Evolutionary conservation across 2,888 invertebrate species (phyloP).

Genomic region (Caenorhabditis drosophilae): DNA sequence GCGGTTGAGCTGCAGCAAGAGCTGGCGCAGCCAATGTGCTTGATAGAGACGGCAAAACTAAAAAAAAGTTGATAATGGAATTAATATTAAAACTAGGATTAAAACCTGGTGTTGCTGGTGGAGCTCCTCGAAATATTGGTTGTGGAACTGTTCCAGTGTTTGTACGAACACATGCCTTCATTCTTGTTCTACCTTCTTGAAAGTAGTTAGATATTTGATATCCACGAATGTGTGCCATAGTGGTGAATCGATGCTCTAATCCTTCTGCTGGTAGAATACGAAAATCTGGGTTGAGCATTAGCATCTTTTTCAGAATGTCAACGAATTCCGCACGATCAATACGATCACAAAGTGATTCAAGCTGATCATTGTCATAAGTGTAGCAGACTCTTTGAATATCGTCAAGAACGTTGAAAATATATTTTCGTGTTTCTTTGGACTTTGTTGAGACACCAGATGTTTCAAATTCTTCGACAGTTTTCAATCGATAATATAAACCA

Average conservation of each 20-base stretch:
- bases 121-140: constrained; percentile 25
- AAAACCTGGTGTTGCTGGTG: constrained; percentile 37
- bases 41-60: not conserved
- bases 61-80: too few relatives aligned
- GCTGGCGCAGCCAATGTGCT: constrained; percentile 12
- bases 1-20: constrained; percentile 11
- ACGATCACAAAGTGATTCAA: constrained; percentile 93
- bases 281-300: constrained; percentile 94
- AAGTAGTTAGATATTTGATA: constrained; percentile 33
- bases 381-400: constrained; percentile 78
- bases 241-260: constrained; percentile 64
- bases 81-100: too few relatives aligned
- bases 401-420: constrained; percentile 98
- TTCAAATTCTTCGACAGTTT: constrained; percentile 98
- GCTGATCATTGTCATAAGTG: constrained; percentile 77
- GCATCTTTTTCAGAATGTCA: constrained; percentile 94
- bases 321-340: constrained; percentile 96
- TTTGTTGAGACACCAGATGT: constrained; percentile 89
- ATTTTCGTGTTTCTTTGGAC: constrained; percentile 98
- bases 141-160: constrained; percentile 10
- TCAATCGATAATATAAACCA: constrained; percentile 72
- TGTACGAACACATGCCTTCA: constrained; percentile 57
- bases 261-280: constrained; percentile 81
- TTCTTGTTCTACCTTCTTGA: constrained; percentile 46
- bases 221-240: constrained; percentile 59